Conservation (phyloP, 2,888 invertebrate genomes). For the Caenorhabditis angaria region DNA sequence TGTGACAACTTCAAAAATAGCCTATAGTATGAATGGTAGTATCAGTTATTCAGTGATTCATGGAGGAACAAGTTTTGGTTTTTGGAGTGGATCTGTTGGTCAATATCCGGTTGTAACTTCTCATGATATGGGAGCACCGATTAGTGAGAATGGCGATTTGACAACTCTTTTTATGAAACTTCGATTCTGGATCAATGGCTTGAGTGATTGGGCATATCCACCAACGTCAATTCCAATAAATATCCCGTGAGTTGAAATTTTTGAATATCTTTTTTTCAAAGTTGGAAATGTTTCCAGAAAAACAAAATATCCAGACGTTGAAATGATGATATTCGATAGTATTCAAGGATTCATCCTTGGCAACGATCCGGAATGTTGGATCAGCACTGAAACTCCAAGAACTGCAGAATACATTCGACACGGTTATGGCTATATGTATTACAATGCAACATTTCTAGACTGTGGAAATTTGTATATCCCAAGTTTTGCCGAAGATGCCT, state of each 20-base stretch:
- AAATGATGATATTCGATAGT: slow-evolving; percentile 27
- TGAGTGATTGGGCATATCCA: slow-evolving; percentile 39
- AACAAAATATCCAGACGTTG: slow-evolving; percentile 23
- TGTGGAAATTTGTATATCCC: slow-evolving; percentile 31
- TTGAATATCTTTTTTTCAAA: not conserved
- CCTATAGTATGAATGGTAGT: slow-evolving; percentile 32
- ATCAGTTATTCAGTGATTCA: slow-evolving; percentile 57
- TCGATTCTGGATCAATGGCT: slow-evolving; percentile 41
- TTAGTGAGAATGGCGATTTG: slow-evolving; percentile 62
- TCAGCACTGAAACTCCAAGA: slow-evolving; percentile 27
- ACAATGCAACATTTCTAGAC: slow-evolving; percentile 36
- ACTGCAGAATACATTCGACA: slow-evolving; percentile 35
- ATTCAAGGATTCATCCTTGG: slow-evolving; percentile 33
- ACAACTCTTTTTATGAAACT: slow-evolving; percentile 49
- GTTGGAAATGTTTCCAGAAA: not conserved
- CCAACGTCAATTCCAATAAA: slow-evolving; percentile 75
- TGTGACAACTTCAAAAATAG: slow-evolving; percentile 21
- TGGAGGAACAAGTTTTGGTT: slow-evolving; percentile 66
- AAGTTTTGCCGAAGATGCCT: slow-evolving; percentile 33
- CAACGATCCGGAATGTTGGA: slow-evolving; percentile 31
- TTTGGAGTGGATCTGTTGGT: slow-evolving; percentile 52
- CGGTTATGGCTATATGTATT: slow-evolving; percentile 38
- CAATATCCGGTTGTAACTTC: slow-evolving; percentile 53
- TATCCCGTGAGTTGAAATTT: slow-evolving; percentile 15
- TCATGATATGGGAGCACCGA: slow-evolving; percentile 67